Evolutionary conservation across 2,797 vertebrate genomes (phyloP).

Genomic region (Ceryle rudis): DNA sequence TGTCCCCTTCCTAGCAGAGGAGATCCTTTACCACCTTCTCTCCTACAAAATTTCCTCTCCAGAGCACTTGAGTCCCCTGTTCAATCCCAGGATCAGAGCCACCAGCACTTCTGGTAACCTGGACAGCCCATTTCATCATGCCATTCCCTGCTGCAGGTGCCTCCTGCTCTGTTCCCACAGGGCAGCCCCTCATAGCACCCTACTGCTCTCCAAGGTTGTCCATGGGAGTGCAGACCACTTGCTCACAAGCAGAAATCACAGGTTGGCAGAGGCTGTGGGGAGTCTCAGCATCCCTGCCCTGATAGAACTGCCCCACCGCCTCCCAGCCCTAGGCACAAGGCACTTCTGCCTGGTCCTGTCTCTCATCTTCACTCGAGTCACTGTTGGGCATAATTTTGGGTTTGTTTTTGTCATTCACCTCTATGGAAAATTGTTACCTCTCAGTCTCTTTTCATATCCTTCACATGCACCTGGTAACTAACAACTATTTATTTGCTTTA

Average conservation of each 20-base stretch:
- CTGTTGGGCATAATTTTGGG: background rate
- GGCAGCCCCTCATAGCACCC: background rate
- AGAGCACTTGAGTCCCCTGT: background rate
- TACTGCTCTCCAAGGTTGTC: background rate
- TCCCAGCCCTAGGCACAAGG: background rate
- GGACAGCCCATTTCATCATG: background rate
- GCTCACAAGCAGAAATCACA: background rate
- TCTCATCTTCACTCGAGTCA: background rate
- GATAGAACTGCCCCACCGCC: background rate
- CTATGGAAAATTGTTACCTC: background rate
- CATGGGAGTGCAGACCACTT: background rate
- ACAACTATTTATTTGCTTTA: background rate
- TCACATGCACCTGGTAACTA: background rate
- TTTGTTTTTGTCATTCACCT: background rate
- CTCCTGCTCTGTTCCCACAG: fast-evolving
- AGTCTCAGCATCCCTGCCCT: background rate
- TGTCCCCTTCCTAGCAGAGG: background rate
- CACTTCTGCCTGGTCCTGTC: fast-evolving
- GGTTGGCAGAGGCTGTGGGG: background rate
- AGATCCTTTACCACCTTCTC: background rate
- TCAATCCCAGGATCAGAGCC: background rate
- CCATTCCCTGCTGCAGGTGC: background rate
- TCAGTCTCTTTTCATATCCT: background rate
- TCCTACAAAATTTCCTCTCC: background rate
- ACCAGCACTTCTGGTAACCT: background rate